Percentiles rank a stretch among this genome's conserved stretches.
Conservation (phyloP, 2,797 vertebrate genomes). For the Rhynchotus rufescens region DNA sequence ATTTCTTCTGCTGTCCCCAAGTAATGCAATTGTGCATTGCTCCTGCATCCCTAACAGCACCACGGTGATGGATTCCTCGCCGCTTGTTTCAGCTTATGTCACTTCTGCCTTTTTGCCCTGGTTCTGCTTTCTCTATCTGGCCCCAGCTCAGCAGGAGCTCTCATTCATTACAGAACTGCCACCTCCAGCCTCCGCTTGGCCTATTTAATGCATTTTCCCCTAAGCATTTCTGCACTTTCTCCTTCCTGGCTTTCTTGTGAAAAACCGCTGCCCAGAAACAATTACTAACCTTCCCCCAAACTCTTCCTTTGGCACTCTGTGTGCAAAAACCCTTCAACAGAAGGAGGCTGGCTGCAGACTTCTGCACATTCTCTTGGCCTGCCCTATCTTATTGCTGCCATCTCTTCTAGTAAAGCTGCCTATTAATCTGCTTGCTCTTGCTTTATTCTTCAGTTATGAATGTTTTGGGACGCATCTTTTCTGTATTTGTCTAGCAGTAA, state of each 20-base stretch:
- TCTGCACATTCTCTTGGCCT: background rate
- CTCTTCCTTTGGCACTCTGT: background rate
- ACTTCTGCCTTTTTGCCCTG: background rate
- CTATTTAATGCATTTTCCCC: background rate
- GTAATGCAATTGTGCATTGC: background rate
- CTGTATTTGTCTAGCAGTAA: background rate
- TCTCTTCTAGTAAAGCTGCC: background rate
- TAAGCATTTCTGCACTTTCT: background rate
- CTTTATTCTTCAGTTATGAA: background rate
- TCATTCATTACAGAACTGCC: background rate
- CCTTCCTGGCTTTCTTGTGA: background rate
- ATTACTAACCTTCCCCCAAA: background rate
- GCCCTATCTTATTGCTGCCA: background rate
- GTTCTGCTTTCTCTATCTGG: background rate
- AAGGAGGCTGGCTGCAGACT: background rate
- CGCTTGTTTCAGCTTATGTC: fast-evolving
- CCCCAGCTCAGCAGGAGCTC: background rate
- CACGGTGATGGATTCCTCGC: fast-evolving
- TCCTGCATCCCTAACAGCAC: fast-evolving
- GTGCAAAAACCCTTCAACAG: background rate
- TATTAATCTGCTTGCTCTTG: background rate
- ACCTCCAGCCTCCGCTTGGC: background rate
- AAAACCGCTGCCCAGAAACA: background rate
- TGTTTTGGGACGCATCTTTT: background rate
- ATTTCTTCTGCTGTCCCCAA: background rate